Percentiles rank a stretch among this genome's conserved stretches.
Evolutionary conservation across 2,888 invertebrate species (phyloP).

Genomic region (Herminia tarsipennalis): DNA sequence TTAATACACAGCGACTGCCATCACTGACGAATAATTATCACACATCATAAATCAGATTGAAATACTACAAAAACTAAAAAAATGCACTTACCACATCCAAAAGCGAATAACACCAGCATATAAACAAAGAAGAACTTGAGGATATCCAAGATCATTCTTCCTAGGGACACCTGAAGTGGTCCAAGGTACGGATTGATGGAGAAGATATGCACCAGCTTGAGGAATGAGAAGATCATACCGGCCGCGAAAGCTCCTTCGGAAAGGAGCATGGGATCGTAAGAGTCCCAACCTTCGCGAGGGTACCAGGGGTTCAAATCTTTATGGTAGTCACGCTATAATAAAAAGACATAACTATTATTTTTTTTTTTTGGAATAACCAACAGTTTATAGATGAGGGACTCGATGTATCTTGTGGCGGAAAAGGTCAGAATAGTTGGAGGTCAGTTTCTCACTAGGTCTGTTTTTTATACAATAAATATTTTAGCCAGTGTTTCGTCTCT

Average conservation of each 20-base stretch:
- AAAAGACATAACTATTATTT: too few species aligned
- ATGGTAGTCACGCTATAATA: conserved; percentile 88
- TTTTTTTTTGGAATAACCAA: too few species aligned
- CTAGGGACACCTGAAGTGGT: conserved; percentile 96
- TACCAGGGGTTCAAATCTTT: conserved; percentile 92
- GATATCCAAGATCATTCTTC: conserved; percentile 97
- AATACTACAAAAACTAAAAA: too few species aligned
- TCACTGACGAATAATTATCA: too few species aligned
- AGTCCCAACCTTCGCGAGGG: conserved; percentile 96
- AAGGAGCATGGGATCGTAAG: conserved; percentile 97
- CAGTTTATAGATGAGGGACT: too few species aligned
- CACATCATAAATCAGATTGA: too few species aligned
- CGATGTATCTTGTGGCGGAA: too few species aligned
- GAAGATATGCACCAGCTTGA: conserved; percentile 98
- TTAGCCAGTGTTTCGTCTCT: too few species aligned
- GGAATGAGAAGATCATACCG: conserved; percentile 98
- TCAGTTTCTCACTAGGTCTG: too few species aligned
- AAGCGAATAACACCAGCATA: conserved; percentile 96
- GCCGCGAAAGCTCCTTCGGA: conserved; percentile 98
- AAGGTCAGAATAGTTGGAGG: too few species aligned
- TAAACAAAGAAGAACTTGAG: conserved; percentile 98
- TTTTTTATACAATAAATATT: too few species aligned
- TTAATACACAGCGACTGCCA: too few species aligned
- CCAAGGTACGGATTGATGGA: conserved; percentile 98
- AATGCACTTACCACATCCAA: conserved; percentile 93